Base-by-base conservation (phyloP, 2,113 vertebrate species). In the Ciconia maguari region DNA sequence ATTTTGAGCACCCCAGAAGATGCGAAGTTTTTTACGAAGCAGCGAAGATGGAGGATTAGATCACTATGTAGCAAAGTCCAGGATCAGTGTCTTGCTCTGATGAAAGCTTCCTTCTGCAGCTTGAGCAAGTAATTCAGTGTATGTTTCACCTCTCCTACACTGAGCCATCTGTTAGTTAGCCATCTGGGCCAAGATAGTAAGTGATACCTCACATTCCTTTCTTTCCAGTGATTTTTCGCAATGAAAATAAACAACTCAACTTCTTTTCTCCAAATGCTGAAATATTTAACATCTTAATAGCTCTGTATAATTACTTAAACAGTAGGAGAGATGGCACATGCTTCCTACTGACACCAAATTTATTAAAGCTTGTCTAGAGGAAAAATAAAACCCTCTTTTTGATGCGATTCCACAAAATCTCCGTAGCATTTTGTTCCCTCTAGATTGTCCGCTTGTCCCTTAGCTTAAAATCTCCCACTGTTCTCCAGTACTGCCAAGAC, bases 231-330 rank as follows among this genome's bases (percentile, higher is more conserved):
- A 48, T 70, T 82, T 74, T 82, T 91, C 55, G 58, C 30, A 58
- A 81, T 84, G 77, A 87, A 92, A 84, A 83, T 80, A 95, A 89
- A 66, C 41, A 87, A 48, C 46, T 27, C 24, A 62, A 54, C 6
- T 44, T 81, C 20, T 89, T 92, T 92, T 88, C 25, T 88, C n/a
- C 66, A 88, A 83, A 76, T 79, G 41, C 21, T 87, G 48, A 94
- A 83, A 70, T 81, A 92, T 89, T 92, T 83, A 89, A 27, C 29
- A 49, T 81, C 71, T 91, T 87, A 77, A 94, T 77, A 69, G 64
- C 54, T 74, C 64, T 92, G 19, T 58, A 13, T 66, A 94, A 91
- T 91, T 93, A 84, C 36, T 65, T 62, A 70, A 27, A 57, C 62
- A 62, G 61, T 71, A 64, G 65, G 60, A 82, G 48, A 58, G n/a